phyloP scores from a whole-genome alignment of 1,140 invertebrate genomes.

The Conopomorpha cramerella region DNA sequence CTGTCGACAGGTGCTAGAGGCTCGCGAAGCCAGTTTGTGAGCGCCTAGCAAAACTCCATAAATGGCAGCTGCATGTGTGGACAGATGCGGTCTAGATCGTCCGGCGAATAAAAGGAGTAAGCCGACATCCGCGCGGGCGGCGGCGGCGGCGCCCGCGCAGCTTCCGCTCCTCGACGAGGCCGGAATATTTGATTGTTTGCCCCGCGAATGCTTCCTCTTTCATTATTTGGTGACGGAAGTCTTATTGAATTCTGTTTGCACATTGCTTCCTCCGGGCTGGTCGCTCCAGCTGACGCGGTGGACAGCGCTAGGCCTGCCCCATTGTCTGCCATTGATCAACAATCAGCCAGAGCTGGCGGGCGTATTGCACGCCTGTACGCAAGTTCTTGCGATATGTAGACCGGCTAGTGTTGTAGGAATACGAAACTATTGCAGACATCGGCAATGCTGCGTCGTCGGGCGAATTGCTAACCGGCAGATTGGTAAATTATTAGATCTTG shows the following conservation, averaged over 20 bases:
- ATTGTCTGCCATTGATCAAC: not conserved
- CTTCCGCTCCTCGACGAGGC: conserved; percentile 42
- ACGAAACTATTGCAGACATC: conserved; percentile 27
- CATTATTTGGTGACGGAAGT: conserved; percentile 42
- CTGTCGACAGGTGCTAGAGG: conserved; percentile 44
- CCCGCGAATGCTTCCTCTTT: conserved; percentile 43
- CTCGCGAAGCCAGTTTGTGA: too few species aligned
- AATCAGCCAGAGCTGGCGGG: not conserved
- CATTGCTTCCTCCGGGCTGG: too few species aligned
- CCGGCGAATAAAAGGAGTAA: conserved; percentile 45
- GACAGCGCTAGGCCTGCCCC: not conserved
- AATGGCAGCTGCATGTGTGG: conserved; percentile 39
- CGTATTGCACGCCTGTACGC: conserved; percentile 18
- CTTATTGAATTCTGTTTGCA: too few species aligned
- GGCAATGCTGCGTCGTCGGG: conserved; percentile 18
- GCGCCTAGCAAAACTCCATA: too few species aligned
- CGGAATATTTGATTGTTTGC: conserved; percentile 48
- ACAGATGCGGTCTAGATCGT: conserved; percentile 51
- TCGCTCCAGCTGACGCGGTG: too few species aligned
- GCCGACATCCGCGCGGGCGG: too few species aligned
- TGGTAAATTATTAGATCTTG: conserved; percentile 32
- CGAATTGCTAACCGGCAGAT: conserved; percentile 24
- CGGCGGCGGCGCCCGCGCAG: conserved; percentile 34
- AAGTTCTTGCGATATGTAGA: conserved; percentile 49
- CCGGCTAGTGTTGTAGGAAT: conserved; percentile 9